These are phyloP conservation scores for Oryzias dopingdopingensis DNA, from an alignment of 2,797 vertebrate genomes.

Conservation along the genomic window DNA sequence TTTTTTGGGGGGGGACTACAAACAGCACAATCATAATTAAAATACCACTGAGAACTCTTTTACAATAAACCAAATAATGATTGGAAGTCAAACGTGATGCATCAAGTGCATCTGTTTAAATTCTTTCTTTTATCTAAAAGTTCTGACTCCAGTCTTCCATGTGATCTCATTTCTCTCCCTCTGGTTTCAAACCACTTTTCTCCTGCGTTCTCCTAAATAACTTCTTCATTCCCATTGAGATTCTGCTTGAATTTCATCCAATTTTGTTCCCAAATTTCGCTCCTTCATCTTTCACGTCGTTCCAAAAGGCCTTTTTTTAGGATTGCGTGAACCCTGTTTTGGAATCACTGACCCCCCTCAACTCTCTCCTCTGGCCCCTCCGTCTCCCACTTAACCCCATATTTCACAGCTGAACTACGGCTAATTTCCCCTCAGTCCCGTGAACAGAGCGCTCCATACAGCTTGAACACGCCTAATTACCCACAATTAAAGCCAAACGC, in stretches of 20 bases:
- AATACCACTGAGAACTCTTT: no score
- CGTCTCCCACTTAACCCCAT: conserved; percentile 78
- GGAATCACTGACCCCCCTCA: conserved; percentile 60
- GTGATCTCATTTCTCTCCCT: conserved; percentile 11
- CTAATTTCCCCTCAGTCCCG: conserved; percentile 77
- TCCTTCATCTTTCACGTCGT: conserved; percentile 18
- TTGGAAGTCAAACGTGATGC: no score
- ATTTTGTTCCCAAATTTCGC: conserved; percentile 22
- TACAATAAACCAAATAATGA: no score
- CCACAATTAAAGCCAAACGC: conserved; percentile 80
- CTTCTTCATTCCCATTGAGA: conserved; percentile 23
- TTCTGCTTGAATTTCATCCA: conserved; percentile 29
- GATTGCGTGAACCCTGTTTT: conserved; percentile 59
- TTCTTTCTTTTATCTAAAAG: conserved; percentile 6
- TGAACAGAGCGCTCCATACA: conserved; percentile 69
- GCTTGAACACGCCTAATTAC: conserved; percentile 80
- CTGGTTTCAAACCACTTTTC: conserved; percentile 22
- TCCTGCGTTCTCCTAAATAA: conserved; percentile 17
- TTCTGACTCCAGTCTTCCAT: conserved; percentile 4
- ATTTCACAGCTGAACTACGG: conserved; percentile 83
- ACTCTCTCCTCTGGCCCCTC: conserved; percentile 55
- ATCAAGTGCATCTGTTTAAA: not conserved
- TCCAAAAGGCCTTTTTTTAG: conserved; percentile 41
- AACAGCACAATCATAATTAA: no score
- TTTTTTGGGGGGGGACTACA: no score